Percentiles rank a stretch among this genome's conserved stretches.
Evolutionary conservation across 2,113 vertebrate genomes (phyloP).

Genomic region (Esox niger): DNA sequence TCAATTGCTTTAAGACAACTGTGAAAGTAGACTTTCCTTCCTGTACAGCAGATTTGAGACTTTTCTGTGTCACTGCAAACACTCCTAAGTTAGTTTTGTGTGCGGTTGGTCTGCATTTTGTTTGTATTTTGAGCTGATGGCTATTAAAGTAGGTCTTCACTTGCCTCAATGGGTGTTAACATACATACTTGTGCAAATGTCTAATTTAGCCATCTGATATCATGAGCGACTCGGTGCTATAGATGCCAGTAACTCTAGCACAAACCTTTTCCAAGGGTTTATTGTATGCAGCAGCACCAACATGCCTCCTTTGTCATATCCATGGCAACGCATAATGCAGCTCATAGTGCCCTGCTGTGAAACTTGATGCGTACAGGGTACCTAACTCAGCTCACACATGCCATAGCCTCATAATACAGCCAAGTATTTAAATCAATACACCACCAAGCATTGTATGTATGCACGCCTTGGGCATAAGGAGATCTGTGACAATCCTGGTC

Average conservation of each 20-base stretch:
- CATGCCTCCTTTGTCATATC: conserved; percentile 31
- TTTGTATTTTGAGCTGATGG: background rate
- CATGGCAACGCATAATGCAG: conserved; percentile 42
- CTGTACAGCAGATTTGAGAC: too few species aligned
- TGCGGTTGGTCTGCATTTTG: background rate
- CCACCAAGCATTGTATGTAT: too few species aligned
- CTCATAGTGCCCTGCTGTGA: conserved; percentile 38
- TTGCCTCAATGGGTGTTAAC: too few species aligned
- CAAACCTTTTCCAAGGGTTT: conserved; percentile 8
- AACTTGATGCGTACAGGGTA: conserved; percentile 44
- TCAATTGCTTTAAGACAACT: background rate
- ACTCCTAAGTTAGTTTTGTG: background rate
- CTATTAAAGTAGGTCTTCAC: background rate
- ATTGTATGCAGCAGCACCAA: conserved; percentile 9
- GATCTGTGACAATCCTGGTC: conserved; percentile 32
- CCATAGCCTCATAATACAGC: conserved; percentile 43
- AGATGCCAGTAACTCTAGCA: conserved; percentile 10
- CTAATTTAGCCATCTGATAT: background rate
- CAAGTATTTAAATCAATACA: too few species aligned
- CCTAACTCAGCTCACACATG: conserved; percentile 50
- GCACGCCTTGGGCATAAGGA: conserved; percentile 40
- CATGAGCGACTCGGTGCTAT: background rate
- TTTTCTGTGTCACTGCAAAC: background rate
- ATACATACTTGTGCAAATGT: too few species aligned
- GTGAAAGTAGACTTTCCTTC: background rate